Conservation (phyloP, 2,113 vertebrate genomes). For the Gila orcuttii region DNA sequence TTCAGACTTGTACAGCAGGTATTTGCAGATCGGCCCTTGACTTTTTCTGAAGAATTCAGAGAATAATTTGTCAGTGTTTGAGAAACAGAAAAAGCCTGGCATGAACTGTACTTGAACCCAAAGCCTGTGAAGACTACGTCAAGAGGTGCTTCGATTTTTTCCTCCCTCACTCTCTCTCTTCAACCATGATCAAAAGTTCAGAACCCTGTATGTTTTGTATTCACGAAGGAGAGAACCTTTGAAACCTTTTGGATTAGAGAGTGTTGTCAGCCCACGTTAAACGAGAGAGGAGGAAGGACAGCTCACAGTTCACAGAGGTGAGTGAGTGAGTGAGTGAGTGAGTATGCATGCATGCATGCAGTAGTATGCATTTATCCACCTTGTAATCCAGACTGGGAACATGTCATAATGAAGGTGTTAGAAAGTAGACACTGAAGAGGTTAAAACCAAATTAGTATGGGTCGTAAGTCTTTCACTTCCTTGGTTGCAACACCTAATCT, state of each 20-base stretch:
- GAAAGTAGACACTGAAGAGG: slow-evolving; percentile 43
- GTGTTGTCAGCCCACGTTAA: slow-evolving; percentile 74
- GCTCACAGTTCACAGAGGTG: slow-evolving; percentile 67
- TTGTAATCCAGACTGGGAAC: slow-evolving; percentile 21
- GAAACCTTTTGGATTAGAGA: slow-evolving; percentile 79
- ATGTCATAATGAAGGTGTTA: slow-evolving; percentile 49
- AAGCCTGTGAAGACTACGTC: slow-evolving; percentile 77
- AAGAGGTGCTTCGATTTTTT: slow-evolving; percentile 74
- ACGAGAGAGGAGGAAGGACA: slow-evolving; percentile 65
- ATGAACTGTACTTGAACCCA: slow-evolving; percentile 81
- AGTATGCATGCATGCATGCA: slow-evolving; percentile 36
- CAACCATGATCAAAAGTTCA: slow-evolving; percentile 80
- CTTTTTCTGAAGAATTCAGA: background rate
- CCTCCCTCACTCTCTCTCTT: slow-evolving; percentile 63
- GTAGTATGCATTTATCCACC: slow-evolving; percentile 10
- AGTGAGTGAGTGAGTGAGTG: slow-evolving; percentile 55
- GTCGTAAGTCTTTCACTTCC: slow-evolving; percentile 46
- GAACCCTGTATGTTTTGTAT: slow-evolving; percentile 79
- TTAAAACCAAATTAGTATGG: slow-evolving; percentile 42
- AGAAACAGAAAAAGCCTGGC: slow-evolving; percentile 60
- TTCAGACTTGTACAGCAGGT: background rate
- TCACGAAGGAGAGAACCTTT: slow-evolving; percentile 76
- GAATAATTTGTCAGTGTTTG: slow-evolving; percentile 36
- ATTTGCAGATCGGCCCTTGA: background rate
- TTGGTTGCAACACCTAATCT: slow-evolving; percentile 43